Base-by-base conservation (phyloP, 2,888 invertebrate species). In the Limnephilus rhombicus region DNA sequence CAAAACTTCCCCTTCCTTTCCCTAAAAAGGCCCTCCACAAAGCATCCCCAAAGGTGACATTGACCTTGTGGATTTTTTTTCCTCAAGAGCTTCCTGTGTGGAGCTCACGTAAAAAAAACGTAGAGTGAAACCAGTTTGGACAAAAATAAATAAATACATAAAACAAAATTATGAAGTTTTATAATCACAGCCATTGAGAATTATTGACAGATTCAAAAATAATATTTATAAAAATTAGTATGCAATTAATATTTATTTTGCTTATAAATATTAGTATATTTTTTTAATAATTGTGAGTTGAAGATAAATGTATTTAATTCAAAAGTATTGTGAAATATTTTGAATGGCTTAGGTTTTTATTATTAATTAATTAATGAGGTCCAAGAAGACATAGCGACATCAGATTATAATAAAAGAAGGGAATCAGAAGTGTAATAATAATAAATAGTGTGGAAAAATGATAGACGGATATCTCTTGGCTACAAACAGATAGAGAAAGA, bases 401-500 rank as follows among this genome's bases (percentile, higher is more conserved):
- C 37, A 29, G 45, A 45, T 68, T 88, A 15, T 88, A 88, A 68
- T 88, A 68, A 53, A 88, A 88, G 18, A 88, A 5, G 80, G 80
- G 31, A 86, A 5, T 80, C 24, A 87, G 68, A 85, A 85, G 37
- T 34, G 34, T 34, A 37, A 41, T 83, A 41, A 41, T 41, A 31
- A 82, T 82, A 83, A 83, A 83, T 37, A 83, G 86, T 29, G 45
- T 45, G 86, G 86, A 86, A 86, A 86, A 45, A 86, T 29, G 29
- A 86, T n/a, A 86, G 86, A 90, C 80, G 85, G 49, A 90, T 34
- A 91, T 49, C 45, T 89, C 53, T 83, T 87, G 49, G 91, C 91
- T 91, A 91, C 91, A 91, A 89, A 89, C 89, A 83, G 91, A 91
- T 88, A 88, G 68, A 88, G 29, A 88, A 34, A 88, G 68, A 88